These are phyloP conservation scores for Nebria brevicollis DNA, from an alignment of 2,888 invertebrate genomes.

Conservation along the genomic window DNA sequence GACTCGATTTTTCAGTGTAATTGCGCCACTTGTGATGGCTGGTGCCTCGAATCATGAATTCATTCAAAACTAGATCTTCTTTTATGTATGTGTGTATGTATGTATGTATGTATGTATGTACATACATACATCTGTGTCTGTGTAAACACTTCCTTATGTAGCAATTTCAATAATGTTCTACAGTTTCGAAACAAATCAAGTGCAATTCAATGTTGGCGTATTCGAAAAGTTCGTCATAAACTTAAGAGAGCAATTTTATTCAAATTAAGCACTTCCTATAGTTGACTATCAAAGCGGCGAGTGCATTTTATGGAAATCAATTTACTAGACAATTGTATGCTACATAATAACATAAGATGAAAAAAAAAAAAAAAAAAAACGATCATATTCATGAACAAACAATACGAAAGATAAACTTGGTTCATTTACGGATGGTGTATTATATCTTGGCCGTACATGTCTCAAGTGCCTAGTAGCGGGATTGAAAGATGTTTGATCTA, in stretches of 20 bases:
- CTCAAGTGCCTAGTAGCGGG: background rate
- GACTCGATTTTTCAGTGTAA: slow-evolving; percentile 34
- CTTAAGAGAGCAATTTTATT: background rate
- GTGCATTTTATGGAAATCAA: background rate
- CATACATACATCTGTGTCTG: too few species aligned
- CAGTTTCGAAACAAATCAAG: background rate
- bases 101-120: too few species aligned
- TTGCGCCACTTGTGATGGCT: slow-evolving; percentile 8
- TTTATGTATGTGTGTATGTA: too few species aligned
- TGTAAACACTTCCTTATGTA: background rate
- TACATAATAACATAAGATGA: background rate
- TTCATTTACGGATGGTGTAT: background rate
- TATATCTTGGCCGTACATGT: background rate
- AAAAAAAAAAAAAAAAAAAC: too few species aligned
- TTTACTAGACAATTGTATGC: background rate
- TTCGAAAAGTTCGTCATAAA: background rate
- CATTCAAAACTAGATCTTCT: background rate
- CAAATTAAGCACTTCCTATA: background rate
- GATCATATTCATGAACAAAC: background rate
- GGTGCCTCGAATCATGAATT: background rate
- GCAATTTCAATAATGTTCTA: background rate
- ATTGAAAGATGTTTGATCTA: background rate
- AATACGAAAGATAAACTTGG: background rate
- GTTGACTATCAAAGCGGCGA: background rate
- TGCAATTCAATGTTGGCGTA: background rate